Evolutionary conservation across 2,113 vertebrate genomes (phyloP).

Genomic region (Nibea albiflora): DNA sequence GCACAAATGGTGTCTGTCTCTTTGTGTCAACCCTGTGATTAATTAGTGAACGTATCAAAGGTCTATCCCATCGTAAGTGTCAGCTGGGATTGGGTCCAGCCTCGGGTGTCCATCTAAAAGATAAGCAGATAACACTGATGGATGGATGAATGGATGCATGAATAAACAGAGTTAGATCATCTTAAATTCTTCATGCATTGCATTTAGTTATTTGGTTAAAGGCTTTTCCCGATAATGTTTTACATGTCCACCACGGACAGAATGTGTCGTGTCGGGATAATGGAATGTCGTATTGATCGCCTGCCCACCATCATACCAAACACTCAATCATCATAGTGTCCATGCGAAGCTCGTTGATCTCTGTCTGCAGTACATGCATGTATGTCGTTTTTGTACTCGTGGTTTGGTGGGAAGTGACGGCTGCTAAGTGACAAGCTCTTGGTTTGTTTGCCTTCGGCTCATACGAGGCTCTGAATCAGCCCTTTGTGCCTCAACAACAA

Average conservation of each 20-base stretch:
- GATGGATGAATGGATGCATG: no score
- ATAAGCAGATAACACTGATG: not conserved
- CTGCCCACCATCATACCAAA: constrained; percentile 30
- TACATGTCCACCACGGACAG: not conserved
- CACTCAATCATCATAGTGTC: constrained; percentile 47
- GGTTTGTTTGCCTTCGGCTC: constrained; percentile 6
- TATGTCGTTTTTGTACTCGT: constrained; percentile 10
- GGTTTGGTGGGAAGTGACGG: constrained; percentile 4
- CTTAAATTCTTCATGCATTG: not conserved
- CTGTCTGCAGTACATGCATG: constrained; percentile 35
- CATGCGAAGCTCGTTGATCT: not conserved
- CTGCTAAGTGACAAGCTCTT: constrained; percentile 24
- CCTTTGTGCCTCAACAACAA: constrained; percentile 45
- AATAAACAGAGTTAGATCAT: not conserved
- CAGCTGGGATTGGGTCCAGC: not conserved
- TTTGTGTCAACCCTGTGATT: not conserved
- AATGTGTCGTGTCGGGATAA: not conserved
- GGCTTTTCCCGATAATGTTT: not conserved
- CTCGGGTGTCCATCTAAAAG: not conserved
- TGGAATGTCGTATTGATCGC: constrained; percentile 38
- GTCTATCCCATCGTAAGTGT: not conserved
- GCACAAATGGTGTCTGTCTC: not conserved
- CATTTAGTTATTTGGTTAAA: not conserved
- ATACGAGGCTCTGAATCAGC: constrained; percentile 20
- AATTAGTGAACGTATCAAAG: not conserved